Evolutionary conservation across 2,888 invertebrate genomes (phyloP).

Genomic region (Chrysolina americana): DNA sequence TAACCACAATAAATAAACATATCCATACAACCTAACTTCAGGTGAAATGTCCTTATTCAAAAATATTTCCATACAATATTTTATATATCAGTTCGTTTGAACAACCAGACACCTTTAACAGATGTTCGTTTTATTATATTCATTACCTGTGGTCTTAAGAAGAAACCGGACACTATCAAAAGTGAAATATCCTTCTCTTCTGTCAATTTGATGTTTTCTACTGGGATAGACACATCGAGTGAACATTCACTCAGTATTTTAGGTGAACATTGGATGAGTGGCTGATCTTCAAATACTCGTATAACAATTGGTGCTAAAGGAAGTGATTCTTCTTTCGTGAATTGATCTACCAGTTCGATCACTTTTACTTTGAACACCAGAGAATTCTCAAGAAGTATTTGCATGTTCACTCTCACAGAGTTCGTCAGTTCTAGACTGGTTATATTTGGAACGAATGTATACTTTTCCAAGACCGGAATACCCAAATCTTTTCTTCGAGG

Average conservation of each 20-base stretch:
- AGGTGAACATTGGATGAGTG: constrained; percentile 79
- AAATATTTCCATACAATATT: too few relatives aligned
- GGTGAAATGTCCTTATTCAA: too few relatives aligned
- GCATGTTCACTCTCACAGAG: constrained; percentile 76
- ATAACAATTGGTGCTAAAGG: constrained; percentile 73
- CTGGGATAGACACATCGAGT: constrained; percentile 70
- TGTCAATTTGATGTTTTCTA: constrained; percentile 76
- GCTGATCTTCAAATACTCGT: constrained; percentile 77
- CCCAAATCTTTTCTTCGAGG: constrained; percentile 78
- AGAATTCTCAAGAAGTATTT: constrained; percentile 82
- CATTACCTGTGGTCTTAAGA: constrained; percentile 70
- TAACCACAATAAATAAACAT: too few relatives aligned
- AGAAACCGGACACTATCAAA: constrained; percentile 65
- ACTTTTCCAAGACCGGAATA: constrained; percentile 84
- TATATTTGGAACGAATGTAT: constrained; percentile 79
- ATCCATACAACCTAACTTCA: too few relatives aligned
- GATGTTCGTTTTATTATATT: too few relatives aligned
- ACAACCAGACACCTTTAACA: too few relatives aligned
- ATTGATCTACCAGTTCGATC: constrained; percentile 57
- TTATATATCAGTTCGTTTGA: too few relatives aligned
- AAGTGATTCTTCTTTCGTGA: constrained; percentile 62
- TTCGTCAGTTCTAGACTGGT: constrained; percentile 51
- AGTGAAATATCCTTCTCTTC: constrained; percentile 58
- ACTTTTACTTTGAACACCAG: constrained; percentile 71
- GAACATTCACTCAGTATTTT: constrained; percentile 68